phyloP scores from a whole-genome alignment of 2,113 vertebrate species.

The Elaphurus davidianus region DNA sequence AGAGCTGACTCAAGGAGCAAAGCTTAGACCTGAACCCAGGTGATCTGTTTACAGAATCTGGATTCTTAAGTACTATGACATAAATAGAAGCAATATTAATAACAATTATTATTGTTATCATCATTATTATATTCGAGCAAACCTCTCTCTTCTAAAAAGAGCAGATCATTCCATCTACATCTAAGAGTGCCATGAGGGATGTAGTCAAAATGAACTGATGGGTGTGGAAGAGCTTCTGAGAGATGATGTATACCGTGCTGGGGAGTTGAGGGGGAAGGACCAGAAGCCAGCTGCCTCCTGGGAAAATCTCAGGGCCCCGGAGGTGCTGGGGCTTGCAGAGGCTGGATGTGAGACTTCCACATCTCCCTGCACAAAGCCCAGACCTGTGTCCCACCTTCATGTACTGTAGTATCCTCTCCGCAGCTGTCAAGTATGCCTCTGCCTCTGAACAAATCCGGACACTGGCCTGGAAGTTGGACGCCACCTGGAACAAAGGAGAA shows the following conservation, averaged over 20 bases:
- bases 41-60: background rate
- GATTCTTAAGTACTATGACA: background rate
- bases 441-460: conserved; percentile 75
- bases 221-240: background rate
- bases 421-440: conserved; percentile 82
- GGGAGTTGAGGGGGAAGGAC: too few relatives aligned
- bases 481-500: conserved; percentile 73
- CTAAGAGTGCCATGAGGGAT: background rate
- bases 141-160: background rate
- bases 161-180: background rate
- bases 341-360: background rate
- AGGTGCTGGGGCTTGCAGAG: background rate
- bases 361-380: background rate
- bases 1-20: background rate
- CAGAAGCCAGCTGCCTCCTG: background rate
- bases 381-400: conserved; percentile 64
- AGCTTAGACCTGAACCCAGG: background rate
- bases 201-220: too few relatives aligned
- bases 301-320: background rate
- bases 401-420: conserved; percentile 83
- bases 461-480: conserved; percentile 77
- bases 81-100: background rate
- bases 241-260: background rate
- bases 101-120: too few relatives aligned
- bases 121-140: background rate